phyloP scores from a whole-genome alignment of 2,888 invertebrate genomes.

The Drosophila buzzatii region DNA sequence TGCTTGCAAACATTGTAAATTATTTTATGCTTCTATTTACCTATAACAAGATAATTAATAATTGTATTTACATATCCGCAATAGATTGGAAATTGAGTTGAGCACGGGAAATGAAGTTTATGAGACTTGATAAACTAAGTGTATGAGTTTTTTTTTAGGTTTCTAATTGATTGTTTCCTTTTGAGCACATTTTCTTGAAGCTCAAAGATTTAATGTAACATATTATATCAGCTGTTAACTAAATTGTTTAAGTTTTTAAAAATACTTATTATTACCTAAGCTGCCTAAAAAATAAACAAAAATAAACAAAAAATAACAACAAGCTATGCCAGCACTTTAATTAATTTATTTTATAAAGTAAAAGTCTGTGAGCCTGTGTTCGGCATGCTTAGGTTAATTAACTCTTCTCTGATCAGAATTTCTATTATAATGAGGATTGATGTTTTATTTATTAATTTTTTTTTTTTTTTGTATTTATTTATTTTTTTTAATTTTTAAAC shows the following conservation, averaged over 20 bases:
- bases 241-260: neutral
- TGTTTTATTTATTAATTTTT: no score
- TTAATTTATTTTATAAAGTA: no score
- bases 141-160: neutral
- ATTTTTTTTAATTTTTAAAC: neutral
- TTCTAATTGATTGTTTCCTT: neutral
- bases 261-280: no score
- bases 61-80: slow-evolving; percentile 14
- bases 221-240: neutral
- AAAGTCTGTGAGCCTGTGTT: no score
- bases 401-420: no score
- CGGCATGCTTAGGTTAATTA: no score
- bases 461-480: neutral
- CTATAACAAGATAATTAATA: neutral
- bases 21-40: slow-evolving; percentile 5
- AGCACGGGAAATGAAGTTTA: neutral
- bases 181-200: neutral
- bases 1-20: slow-evolving; percentile 1
- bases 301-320: no score
- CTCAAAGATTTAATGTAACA: neutral
- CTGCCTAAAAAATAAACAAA: no score
- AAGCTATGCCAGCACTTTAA: no score
- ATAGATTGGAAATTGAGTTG: neutral
- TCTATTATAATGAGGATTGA: no score
- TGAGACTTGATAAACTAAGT: neutral